Evolutionary conservation across 2,888 invertebrate genomes (phyloP).

Genomic region (Lasioglossum oenotherae): DNA sequence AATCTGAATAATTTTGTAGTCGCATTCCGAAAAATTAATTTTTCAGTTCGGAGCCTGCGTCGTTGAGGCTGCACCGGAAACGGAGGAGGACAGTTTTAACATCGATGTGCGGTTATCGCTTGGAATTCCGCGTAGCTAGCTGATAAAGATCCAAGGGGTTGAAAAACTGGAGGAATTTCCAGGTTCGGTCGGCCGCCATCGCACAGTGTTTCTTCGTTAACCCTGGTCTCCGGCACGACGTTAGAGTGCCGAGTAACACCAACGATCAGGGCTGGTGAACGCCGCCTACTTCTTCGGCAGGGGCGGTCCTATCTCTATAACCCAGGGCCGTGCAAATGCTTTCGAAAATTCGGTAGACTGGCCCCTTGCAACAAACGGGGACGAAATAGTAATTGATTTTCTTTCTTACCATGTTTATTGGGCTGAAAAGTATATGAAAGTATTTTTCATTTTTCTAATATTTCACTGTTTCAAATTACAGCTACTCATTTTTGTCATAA

Average conservation of each 20-base stretch:
- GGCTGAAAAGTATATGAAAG: no score
- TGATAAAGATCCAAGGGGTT: slow-evolving; percentile 53
- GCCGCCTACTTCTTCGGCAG: slow-evolving; percentile 80
- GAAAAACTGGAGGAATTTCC: slow-evolving; percentile 59
- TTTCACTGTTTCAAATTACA: no score
- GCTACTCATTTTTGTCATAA: no score
- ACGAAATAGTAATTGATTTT: background rate
- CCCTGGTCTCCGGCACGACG: slow-evolving; percentile 73
- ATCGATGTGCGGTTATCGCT: slow-evolving; percentile 30
- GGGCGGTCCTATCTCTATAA: slow-evolving; percentile 81
- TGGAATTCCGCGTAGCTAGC: slow-evolving; percentile 34
- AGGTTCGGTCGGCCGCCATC: slow-evolving; percentile 73
- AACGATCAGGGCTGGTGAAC: slow-evolving; percentile 71
- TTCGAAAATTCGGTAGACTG: slow-evolving; percentile 60
- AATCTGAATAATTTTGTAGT: background rate
- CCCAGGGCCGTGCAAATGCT: slow-evolving; percentile 75
- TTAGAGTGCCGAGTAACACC: slow-evolving; percentile 70
- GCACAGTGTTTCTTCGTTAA: slow-evolving; percentile 72
- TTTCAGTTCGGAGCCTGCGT: background rate
- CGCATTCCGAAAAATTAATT: background rate
- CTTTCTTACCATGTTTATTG: no score
- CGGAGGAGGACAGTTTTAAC: slow-evolving; percentile 31
- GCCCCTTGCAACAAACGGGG: slow-evolving; percentile 28
- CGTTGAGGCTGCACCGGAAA: slow-evolving; percentile 21
- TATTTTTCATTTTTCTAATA: no score